Evolutionary conservation across 2,797 vertebrate genomes (phyloP), one percentile per base, ranked within the genome.

Genomic region (Eulemur albifrons): DNA sequence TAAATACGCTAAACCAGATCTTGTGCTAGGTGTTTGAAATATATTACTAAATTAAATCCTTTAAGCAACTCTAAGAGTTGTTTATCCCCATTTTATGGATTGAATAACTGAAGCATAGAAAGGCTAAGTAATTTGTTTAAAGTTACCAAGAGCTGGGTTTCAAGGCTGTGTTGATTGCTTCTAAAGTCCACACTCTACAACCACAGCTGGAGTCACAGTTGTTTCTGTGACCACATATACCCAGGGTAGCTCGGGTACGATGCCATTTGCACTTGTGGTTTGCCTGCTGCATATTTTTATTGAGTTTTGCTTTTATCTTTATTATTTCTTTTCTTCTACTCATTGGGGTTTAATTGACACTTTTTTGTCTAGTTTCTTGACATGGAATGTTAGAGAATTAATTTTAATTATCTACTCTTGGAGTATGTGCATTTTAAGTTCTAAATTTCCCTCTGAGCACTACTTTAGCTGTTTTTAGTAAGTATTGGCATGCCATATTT

Each of bases 291-390:
- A 11, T 70, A 38, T 35, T 83, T 92, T 69, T 48, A 54, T 40
- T 76, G 43, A 73, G 88, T 80, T 82, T 23, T 70, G 35, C 57
- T 7, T 30, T 73, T 61, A 27, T 72, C 5, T 77, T 43, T 35
- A 30, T 38, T 88, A 54, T 43, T 89, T 52, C 15, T 88, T 79
- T 70, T 12, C 65, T 88, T 72, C 67, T 72, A 32, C 67, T 86
- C 27, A 38, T 82, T 81, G 48, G 45, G 17, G 17, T 14, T 61
- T 67, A 50, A 61, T 84, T 73, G 84, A 3, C 7, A n/a, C 48
- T 9, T 90, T 32, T n/a, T 84, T 70, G 86, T 15, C 38, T 32
- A 50, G 2, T 65, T 69, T 61, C 35, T 63, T 38, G 0, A 15
- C 7, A 30, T 14, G 21, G 35, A 80, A 57, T 50, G 30, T 77